Evolutionary conservation across 2,888 invertebrate genomes (phyloP).

Genomic region (Limnephilus marmoratus): DNA sequence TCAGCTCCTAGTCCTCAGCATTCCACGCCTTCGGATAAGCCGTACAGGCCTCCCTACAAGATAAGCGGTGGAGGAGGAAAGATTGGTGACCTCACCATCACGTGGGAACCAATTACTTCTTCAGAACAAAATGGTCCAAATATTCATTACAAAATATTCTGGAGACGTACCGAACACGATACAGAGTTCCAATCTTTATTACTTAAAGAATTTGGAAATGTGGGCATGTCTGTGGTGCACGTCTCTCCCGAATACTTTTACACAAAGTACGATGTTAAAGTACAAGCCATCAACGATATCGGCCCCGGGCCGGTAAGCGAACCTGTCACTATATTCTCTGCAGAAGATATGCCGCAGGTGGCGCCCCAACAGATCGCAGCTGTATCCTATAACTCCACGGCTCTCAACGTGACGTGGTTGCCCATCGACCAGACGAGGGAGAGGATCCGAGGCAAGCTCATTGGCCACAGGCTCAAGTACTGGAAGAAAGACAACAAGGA

Average conservation of each 20-base stretch:
- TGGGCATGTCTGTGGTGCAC: conserved; percentile 87
- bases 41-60: conserved; percentile 86
- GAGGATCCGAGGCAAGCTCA: conserved; percentile 90
- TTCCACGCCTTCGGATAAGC: conserved; percentile 88
- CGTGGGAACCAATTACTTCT: conserved; percentile 87
- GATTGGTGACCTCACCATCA: conserved; percentile 94
- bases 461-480: conserved; percentile 95
- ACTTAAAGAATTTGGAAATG: conserved; percentile 85
- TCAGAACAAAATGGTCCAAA: conserved; percentile 93
- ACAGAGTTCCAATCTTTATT: conserved; percentile 86
- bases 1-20: conserved; percentile 92
- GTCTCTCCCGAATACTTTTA: conserved; percentile 86
- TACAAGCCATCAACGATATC: conserved; percentile 88
- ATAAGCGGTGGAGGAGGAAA: conserved; percentile 97
- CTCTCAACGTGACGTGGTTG: conserved; percentile 93
- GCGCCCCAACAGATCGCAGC: conserved; percentile 91
- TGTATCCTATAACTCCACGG: conserved; percentile 91
- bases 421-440: conserved; percentile 91
- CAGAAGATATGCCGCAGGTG: conserved; percentile 95
- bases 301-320: conserved; percentile 91
- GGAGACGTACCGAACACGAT: conserved; percentile 85
- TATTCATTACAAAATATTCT: conserved; percentile 93
- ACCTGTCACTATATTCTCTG: conserved; percentile 86
- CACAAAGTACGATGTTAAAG: conserved; percentile 90
- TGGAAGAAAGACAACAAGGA: conserved; percentile 88